These are phyloP conservation scores for Deilephila porcellus DNA, from an alignment of 2,888 invertebrate species.

Conservation along the genomic window DNA sequence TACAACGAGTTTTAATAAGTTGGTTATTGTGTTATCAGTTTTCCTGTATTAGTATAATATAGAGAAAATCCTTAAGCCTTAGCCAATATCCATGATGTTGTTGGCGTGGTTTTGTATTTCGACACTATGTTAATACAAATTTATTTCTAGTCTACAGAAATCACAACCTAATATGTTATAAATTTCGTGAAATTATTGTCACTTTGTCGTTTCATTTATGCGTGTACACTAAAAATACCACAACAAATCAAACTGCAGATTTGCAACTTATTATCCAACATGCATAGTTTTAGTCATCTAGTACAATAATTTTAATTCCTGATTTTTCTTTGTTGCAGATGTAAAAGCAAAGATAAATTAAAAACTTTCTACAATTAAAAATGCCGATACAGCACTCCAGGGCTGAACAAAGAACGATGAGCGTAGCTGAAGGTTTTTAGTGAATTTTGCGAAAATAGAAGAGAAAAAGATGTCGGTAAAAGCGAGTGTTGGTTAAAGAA, in stretches of 20 bases:
- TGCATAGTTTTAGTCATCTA: neutral
- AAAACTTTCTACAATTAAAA: constrained; percentile 47
- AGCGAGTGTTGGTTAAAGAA: constrained; percentile 77
- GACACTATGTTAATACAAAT: no score
- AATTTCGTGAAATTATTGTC: no score
- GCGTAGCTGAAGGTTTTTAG: constrained; percentile 59
- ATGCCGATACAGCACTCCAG: constrained; percentile 62
- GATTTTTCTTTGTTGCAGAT: constrained; percentile 63
- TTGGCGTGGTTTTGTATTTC: no score
- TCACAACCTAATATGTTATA: no score
- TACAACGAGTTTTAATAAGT: no score
- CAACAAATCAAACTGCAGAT: neutral
- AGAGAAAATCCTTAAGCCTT: no score
- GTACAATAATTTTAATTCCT: neutral
- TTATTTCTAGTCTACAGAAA: no score
- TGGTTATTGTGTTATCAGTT: no score
- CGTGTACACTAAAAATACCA: neutral
- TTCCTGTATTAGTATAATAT: no score
- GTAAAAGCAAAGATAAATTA: constrained; percentile 50
- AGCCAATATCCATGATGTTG: no score
- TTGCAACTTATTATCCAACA: neutral
- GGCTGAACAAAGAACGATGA: constrained; percentile 63
- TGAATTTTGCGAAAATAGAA: constrained; percentile 65
- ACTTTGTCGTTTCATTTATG: no score
- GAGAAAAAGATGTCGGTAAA: constrained; percentile 75